phyloP scores from a whole-genome alignment of 2,113 vertebrate genomes.

The Oryzias curvinotus region DNA sequence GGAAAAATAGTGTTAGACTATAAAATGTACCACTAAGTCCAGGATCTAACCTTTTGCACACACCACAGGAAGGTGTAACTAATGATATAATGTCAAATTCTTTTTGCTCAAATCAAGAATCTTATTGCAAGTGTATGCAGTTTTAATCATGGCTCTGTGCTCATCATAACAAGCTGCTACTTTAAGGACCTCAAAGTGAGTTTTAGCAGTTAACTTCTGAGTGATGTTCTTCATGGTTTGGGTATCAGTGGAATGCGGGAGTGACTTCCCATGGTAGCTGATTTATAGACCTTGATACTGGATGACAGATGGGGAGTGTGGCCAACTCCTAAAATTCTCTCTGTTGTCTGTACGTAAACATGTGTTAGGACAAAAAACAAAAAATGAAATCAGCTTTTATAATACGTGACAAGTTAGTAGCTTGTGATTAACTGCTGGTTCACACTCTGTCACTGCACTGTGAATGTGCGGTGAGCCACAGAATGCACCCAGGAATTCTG shows the following conservation, averaged over 20 bases:
- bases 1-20: too few relatives aligned
- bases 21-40: too few relatives aligned
- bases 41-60: too few relatives aligned
- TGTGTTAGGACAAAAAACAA: conserved; percentile 3
- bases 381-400: conserved; percentile 14
- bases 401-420: conserved; percentile 15
- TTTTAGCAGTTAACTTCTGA: conserved; percentile 35
- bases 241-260: conserved; percentile 67
- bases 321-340: conserved; percentile 7
- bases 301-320: conserved; percentile 24
- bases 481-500: conserved; percentile 38
- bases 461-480: conserved; percentile 51
- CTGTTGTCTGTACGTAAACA: neutral
- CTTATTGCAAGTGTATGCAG: too few relatives aligned
- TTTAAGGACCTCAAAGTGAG: conserved; percentile 20
- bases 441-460: conserved; percentile 22
- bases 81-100: too few relatives aligned
- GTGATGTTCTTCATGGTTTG: conserved; percentile 56
- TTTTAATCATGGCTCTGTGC: neutral
- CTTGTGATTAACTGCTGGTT: conserved; percentile 16
- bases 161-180: conserved; percentile 15
- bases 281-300: conserved; percentile 29
- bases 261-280: conserved; percentile 50
- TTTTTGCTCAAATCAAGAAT: too few relatives aligned
- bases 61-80: too few relatives aligned